phyloP scores from a whole-genome alignment of 2,113 vertebrate genomes.

The Sminthopsis crassicaudata region DNA sequence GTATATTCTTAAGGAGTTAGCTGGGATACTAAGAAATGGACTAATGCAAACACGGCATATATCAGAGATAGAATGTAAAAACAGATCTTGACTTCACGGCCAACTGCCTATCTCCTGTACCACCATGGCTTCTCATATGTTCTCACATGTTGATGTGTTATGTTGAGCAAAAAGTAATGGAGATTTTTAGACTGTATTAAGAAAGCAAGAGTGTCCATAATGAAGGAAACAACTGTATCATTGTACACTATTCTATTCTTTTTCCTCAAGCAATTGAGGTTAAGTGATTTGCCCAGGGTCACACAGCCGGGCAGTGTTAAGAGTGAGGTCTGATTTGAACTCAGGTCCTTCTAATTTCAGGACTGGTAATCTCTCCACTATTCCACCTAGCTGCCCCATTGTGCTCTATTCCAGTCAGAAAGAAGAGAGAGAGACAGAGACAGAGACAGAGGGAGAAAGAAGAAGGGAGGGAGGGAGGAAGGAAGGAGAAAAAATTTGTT shows the following conservation, averaged over 20 bases:
- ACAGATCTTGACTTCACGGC: background rate
- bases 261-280: too few relatives aligned
- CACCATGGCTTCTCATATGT: background rate
- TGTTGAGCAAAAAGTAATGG: background rate
- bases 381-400: too few relatives aligned
- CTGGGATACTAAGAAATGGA: background rate
- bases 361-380: too few relatives aligned
- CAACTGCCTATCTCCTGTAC: background rate
- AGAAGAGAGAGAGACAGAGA: too few relatives aligned
- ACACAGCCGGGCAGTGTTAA: too few relatives aligned
- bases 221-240: background rate
- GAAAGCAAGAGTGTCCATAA: background rate
- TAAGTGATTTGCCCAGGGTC: too few relatives aligned
- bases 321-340: too few relatives aligned
- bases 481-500: too few relatives aligned
- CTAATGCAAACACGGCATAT: background rate
- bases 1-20: background rate
- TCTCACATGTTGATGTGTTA: background rate
- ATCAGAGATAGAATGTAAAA: background rate
- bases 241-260: background rate
- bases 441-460: fast-evolving
- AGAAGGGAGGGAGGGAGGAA: background rate
- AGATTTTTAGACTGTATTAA: background rate
- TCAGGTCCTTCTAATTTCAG: too few relatives aligned
- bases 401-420: background rate